Base-by-base conservation (phyloP, 2,797 vertebrate species). In the Sylvia borin region DNA sequence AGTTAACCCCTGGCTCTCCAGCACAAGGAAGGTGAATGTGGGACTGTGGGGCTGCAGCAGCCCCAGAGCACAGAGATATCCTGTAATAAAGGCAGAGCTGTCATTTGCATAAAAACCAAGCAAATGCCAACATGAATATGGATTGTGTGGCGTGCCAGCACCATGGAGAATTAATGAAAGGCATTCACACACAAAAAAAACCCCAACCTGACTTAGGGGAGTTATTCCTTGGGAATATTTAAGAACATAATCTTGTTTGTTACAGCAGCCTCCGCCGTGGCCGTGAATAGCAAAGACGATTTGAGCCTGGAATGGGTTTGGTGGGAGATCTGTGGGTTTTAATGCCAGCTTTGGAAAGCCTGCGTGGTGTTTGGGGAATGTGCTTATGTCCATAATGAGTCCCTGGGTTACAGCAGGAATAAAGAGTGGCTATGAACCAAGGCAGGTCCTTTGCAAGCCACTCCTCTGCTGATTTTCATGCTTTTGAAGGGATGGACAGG, bases 231-330 rank as follows among this genome's bases (percentile, higher is more conserved):
- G 91, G 92, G 93, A 91, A 93, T 90, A 90, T 94, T 97, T 93
- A 93, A 94, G 94, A 95, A 91, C 86, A 93, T 93, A 94, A 96
- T 96, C 93, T 82, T 94, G 93, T 96, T 94, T 96, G 94, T 95
- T 90, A 13, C 89, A 92, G 95, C 92, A 92, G 92, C 89, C 93
- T 94, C 92, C 54, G 9, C 84, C 26, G 3, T 83, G 85, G 83
- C 94, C 6, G 2, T 89, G 93, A 95, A 85, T 92, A 92, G 94
- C 92, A 88, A 79, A 92, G 91, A 90, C 25, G 71, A 82, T 86
- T 92, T 60, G 54, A 89, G 83, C 86, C 84, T 11, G 10, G 83
- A 55, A 84, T 58, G 50, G 88, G 76, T 95, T 94, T 92, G 94
- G 89, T 92, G 92, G 89, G 87, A 95, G 89, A 75, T 87, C 87